These are phyloP conservation scores for Macrosoma leucophasiata DNA, from an alignment of 2,888 invertebrate genomes.

Conservation along the genomic window DNA sequence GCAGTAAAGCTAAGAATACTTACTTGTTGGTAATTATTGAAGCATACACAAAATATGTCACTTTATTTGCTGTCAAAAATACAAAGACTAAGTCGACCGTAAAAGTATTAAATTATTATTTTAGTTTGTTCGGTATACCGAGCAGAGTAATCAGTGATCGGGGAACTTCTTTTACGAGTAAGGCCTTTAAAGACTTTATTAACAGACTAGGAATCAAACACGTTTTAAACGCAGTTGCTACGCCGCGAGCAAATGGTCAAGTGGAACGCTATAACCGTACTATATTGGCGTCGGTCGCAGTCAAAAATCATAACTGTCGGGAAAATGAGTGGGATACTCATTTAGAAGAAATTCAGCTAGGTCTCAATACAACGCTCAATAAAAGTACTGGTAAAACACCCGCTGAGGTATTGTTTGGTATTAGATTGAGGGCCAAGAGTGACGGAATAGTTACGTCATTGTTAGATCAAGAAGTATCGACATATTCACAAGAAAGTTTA, in stretches of 20 bases:
- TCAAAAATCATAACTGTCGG: no score
- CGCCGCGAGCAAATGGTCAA: conserved; percentile 27
- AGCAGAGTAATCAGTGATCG: no score
- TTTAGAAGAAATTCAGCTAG: conserved; percentile 16
- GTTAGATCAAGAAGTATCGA: no score
- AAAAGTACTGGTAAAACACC: conserved; percentile 11
- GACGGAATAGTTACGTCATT: conserved; percentile 11
- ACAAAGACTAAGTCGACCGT: no score
- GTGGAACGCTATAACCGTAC: conserved; percentile 25
- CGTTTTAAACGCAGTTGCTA: conserved; percentile 26
- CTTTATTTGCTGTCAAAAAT: conserved; percentile 17
- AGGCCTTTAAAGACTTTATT: no score
- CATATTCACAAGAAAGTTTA: no score
- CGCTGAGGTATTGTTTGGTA: conserved; percentile 15
- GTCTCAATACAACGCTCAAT: conserved; percentile 17
- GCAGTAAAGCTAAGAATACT: conserved; percentile 15
- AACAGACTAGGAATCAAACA: conserved; percentile 16
- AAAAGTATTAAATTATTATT: no score
- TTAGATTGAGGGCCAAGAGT: not conserved
- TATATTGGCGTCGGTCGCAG: conserved; percentile 16
- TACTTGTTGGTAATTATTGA: conserved; percentile 23
- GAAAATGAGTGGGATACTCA: conserved; percentile 16
- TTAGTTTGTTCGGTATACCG: no score
- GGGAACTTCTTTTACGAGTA: no score
- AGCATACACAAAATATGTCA: conserved; percentile 21